Evolutionary conservation across 92 coral and sea anemone species (phyloP).

Genomic region (Anthopleura xanthogrammica): DNA sequence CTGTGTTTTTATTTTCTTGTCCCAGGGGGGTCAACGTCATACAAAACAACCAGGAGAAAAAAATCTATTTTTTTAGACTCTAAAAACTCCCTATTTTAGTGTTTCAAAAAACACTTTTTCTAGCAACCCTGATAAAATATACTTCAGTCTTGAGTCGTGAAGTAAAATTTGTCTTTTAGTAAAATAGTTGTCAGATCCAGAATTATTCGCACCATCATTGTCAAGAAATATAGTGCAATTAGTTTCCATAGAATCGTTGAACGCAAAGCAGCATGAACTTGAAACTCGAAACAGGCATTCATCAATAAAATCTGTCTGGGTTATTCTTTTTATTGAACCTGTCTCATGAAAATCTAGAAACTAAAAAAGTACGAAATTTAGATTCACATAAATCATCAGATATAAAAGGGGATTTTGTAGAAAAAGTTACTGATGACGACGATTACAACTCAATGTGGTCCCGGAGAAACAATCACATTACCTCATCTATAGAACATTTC

Average conservation of each 20-base stretch:
- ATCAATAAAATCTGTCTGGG: neutral
- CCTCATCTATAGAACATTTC: too few relatives aligned
- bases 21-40: conserved; percentile 1
- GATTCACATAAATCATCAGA: too few relatives aligned
- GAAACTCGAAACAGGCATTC: neutral
- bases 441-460: too few relatives aligned
- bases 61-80: neutral
- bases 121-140: too few relatives aligned
- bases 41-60: neutral
- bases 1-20: neutral
- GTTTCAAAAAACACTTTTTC: neutral
- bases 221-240: neutral
- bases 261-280: neutral
- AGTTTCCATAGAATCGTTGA: neutral
- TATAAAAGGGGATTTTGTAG: too few relatives aligned
- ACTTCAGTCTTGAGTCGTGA: neutral
- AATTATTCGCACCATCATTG: neutral
- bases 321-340: neutral
- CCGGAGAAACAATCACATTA: too few relatives aligned
- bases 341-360: neutral
- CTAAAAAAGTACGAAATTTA: neutral
- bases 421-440: too few relatives aligned
- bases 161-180: neutral
- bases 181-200: neutral
- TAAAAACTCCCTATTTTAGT: neutral